These are phyloP conservation scores for Drosophila buzzatii DNA, from an alignment of 2,888 invertebrate species.

Conservation along the genomic window DNA sequence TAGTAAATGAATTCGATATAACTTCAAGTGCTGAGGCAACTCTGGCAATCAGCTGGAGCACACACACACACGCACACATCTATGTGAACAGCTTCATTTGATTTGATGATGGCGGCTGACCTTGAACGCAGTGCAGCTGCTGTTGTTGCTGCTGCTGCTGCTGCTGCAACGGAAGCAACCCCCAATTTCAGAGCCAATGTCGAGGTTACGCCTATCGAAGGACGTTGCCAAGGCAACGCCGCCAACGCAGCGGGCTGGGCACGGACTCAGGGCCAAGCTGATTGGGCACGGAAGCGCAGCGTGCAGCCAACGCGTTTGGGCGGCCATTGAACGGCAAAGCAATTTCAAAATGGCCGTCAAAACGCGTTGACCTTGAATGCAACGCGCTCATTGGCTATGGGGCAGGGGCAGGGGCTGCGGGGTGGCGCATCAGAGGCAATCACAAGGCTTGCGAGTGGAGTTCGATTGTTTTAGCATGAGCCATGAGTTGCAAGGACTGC, in stretches of 20 bases:
- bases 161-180: slow-evolving; percentile 57
- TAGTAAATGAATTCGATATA: slow-evolving; percentile 1
- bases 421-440: not conserved
- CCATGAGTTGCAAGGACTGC: not conserved
- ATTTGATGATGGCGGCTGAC: slow-evolving; percentile 33
- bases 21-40: slow-evolving; percentile 36
- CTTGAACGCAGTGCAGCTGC: slow-evolving; percentile 45
- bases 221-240: slow-evolving; percentile 69
- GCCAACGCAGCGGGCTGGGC: slow-evolving; percentile 50
- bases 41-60: slow-evolving; percentile 59
- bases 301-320: slow-evolving; percentile 44
- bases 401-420: too few species aligned
- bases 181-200: slow-evolving; percentile 72
- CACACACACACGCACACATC: slow-evolving; percentile 3
- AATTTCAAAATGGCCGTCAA: slow-evolving; percentile 77
- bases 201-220: slow-evolving; percentile 82
- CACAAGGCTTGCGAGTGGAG: not conserved
- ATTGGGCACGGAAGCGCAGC: slow-evolving; percentile 76
- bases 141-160: slow-evolving; percentile 24
- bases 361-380: slow-evolving; percentile 76
- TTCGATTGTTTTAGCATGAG: not conserved
- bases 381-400: slow-evolving; percentile 67
- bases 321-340: slow-evolving; percentile 69
- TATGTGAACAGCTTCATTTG: not conserved
- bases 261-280: slow-evolving; percentile 58